These are phyloP conservation scores for Embiotoca jacksoni DNA, from an alignment of 2,113 vertebrate species.

Conservation along the genomic window DNA sequence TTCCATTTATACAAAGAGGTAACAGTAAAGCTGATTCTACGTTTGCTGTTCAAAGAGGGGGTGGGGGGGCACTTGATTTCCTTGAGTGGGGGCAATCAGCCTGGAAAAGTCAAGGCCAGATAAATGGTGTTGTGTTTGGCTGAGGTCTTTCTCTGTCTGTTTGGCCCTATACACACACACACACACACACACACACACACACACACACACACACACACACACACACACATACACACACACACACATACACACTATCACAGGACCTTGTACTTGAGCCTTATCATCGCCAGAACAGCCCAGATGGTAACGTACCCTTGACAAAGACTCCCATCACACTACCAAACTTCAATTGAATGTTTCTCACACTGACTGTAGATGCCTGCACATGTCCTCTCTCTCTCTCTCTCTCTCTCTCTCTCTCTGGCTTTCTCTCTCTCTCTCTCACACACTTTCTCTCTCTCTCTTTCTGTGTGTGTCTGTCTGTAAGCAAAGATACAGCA, in stretches of 20 bases:
- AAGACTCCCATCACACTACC: conserved; percentile 76
- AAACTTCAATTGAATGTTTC: conserved; percentile 67
- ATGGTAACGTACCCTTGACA: conserved; percentile 86
- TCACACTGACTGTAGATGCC: conserved; percentile 59
- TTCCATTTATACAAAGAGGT: conserved; percentile 29
- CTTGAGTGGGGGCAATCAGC: conserved; percentile 59
- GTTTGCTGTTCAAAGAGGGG: background rate
- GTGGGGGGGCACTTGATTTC: conserved; percentile 52
- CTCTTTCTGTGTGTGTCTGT: background rate
- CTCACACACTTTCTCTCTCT: conserved; percentile 17
- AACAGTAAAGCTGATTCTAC: conserved; percentile 23
- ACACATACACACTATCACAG: conserved; percentile 49
- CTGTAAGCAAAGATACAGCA: conserved; percentile 13
- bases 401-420: background rate
- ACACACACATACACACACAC: conserved; percentile 38
- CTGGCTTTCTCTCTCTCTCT: background rate
- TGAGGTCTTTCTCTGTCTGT: conserved; percentile 52
- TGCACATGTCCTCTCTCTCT: conserved; percentile 24
- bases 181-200: conserved; percentile 30
- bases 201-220: conserved; percentile 31
- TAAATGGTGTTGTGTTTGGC: conserved; percentile 74
- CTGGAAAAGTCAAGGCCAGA: conserved; percentile 76
- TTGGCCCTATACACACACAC: conserved; percentile 23
- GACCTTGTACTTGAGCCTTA: conserved; percentile 89
- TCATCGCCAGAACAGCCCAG: conserved; percentile 83